These are phyloP conservation scores for Heliocidaris erythrogramma DNA, from an alignment of 35 echinoderm and acorn worm species.

Conservation along the genomic window DNA sequence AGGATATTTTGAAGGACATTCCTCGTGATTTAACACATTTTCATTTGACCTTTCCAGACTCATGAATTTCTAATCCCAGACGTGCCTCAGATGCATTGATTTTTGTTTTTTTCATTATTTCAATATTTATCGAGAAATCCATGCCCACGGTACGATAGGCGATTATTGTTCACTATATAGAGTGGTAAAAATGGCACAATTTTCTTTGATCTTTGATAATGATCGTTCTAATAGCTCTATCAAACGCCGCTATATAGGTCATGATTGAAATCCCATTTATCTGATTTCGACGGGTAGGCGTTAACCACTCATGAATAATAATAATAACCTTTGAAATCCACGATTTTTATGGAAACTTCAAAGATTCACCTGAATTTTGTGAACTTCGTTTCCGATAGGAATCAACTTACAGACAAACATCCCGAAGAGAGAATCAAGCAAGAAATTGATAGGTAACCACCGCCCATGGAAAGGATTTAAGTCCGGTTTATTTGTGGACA, in stretches of 20 bases:
- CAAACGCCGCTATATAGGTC: neutral
- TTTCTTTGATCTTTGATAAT: slow-evolving; percentile 21
- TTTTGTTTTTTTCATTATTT: neutral
- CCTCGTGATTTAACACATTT: neutral
- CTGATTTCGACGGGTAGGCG: neutral
- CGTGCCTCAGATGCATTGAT: neutral
- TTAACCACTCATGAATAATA: neutral
- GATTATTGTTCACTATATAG: neutral
- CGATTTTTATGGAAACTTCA: neutral
- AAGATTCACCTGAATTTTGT: neutral
- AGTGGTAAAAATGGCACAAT: neutral
- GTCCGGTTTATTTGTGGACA: neutral
- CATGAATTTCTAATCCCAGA: neutral
- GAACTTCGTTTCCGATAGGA: neutral
- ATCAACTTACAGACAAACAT: neutral
- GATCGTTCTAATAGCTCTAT: neutral
- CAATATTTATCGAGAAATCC: too few species aligned
- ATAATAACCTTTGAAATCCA: neutral
- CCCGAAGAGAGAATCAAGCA: neutral
- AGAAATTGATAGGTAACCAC: neutral
- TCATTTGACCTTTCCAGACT: neutral
- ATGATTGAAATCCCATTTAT: neutral
- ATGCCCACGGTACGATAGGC: too few species aligned
- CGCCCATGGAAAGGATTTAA: neutral
- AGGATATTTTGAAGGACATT: neutral